A percentile compares a stretch with the other conserved stretches of the same genome.
phyloP scores from a whole-genome alignment of 2,113 vertebrate species.

The Perccottus glenii region DNA sequence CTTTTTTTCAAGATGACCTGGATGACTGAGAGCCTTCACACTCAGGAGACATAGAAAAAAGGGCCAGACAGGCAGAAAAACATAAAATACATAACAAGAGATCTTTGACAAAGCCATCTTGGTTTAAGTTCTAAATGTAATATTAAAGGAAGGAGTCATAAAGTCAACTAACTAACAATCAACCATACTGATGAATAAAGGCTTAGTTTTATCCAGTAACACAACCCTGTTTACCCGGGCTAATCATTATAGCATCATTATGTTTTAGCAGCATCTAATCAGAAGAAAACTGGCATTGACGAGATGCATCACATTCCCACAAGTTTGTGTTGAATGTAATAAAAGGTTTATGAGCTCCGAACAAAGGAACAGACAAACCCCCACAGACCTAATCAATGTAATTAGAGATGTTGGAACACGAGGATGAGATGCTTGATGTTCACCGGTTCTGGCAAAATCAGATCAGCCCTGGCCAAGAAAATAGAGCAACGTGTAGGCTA shows the following conservation, averaged over 20 bases:
- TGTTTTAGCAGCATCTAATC: constrained; percentile 10
- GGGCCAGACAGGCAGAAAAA: no score
- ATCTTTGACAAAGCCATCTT: no score
- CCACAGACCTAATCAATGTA: constrained; percentile 66
- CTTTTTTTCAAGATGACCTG: no score
- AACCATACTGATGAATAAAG: background rate
- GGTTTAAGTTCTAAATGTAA: no score
- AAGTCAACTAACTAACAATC: background rate
- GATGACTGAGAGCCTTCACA: no score
- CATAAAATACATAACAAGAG: no score
- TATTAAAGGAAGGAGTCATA: no score
- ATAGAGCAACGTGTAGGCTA: constrained; percentile 57
- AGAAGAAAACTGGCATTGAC: background rate
- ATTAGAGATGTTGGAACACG: constrained; percentile 62
- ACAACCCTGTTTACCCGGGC: background rate
- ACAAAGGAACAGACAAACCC: constrained; percentile 62
- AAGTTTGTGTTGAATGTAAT: constrained; percentile 36
- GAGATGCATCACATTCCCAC: constrained; percentile 23
- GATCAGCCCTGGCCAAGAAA: constrained; percentile 57
- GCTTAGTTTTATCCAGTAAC: background rate
- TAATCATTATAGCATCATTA: constrained; percentile 2
- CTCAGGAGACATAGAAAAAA: no score
- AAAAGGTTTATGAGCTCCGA: constrained; percentile 58
- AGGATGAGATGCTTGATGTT: constrained; percentile 65
- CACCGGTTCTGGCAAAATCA: constrained; percentile 61